A percentile compares a stretch with the other conserved stretches of the same genome.
phyloP scores from a whole-genome alignment of 2,888 invertebrate genomes.

The Ferrisia virgata region DNA sequence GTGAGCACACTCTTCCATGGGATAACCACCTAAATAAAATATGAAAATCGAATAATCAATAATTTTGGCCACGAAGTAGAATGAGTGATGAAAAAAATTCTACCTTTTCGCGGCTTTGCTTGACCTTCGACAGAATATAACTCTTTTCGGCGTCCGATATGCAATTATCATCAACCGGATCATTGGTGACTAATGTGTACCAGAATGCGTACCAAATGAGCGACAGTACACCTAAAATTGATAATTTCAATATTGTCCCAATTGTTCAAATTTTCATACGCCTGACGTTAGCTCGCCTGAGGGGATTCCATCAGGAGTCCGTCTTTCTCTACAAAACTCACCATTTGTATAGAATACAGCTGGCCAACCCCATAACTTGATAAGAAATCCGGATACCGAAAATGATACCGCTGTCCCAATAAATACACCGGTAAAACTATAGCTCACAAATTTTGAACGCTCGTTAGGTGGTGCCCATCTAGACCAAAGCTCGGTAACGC shows the following conservation, averaged over 20 bases:
- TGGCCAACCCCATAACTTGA: slow-evolving; percentile 29
- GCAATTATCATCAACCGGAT: slow-evolving; percentile 13
- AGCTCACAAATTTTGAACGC: slow-evolving; percentile 29
- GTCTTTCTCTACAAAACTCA: background rate
- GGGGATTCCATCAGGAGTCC: background rate
- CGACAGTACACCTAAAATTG: background rate
- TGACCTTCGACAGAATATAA: background rate
- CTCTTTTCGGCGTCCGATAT: background rate
- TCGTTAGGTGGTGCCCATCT: slow-evolving; percentile 36
- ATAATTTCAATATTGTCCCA: too few relatives aligned
- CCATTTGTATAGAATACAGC: slow-evolving; percentile 33
- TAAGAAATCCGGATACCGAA: slow-evolving; percentile 27
- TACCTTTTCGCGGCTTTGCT: background rate
- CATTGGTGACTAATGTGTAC: slow-evolving; percentile 20
- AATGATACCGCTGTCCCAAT: slow-evolving; percentile 29
- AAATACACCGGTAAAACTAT: slow-evolving; percentile 21
- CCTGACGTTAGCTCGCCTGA: too few relatives aligned
- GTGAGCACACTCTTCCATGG: slow-evolving; percentile 30
- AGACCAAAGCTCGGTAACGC: slow-evolving; percentile 30
- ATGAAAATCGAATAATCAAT: too few relatives aligned
- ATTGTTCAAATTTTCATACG: too few relatives aligned
- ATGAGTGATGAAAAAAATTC: too few relatives aligned
- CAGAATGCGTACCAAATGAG: slow-evolving; percentile 27
- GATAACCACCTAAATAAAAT: background rate
- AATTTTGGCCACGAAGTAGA: too few relatives aligned